Evolutionary conservation across 2,888 invertebrate species (phyloP).

Genomic region (Eubasilissa splendida): DNA sequence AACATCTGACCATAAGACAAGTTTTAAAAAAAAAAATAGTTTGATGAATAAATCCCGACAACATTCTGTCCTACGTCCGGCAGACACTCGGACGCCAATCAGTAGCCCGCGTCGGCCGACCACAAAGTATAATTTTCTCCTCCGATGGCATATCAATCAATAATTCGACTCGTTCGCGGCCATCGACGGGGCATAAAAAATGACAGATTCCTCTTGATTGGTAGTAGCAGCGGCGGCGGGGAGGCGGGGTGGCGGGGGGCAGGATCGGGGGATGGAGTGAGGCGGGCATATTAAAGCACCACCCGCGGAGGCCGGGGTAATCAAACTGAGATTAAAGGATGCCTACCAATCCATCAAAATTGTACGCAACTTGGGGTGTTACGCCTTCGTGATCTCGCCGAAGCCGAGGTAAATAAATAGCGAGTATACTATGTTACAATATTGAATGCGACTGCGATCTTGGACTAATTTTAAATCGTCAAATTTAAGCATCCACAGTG

Average conservation of each 20-base stretch:
- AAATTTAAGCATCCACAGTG: no score
- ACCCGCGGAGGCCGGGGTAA: constrained; percentile 57
- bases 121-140: constrained; percentile 31
- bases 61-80: background rate
- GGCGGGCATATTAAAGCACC: constrained; percentile 57
- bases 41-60: no score
- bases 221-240: constrained; percentile 5
- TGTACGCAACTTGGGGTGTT: constrained; percentile 41
- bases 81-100: constrained; percentile 25
- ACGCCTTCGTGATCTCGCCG: constrained; percentile 44
- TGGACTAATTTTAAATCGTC: no score
- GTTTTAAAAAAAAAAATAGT: no score
- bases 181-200: constrained; percentile 28
- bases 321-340: constrained; percentile 59
- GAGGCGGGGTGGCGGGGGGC: constrained; percentile 18
- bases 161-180: constrained; percentile 9
- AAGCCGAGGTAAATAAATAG: constrained; percentile 44
- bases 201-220: constrained; percentile 38
- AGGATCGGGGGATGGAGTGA: constrained; percentile 35
- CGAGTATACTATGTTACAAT: background rate
- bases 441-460: background rate
- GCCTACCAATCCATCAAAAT: constrained; percentile 58
- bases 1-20: no score
- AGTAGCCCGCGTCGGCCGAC: constrained; percentile 26
- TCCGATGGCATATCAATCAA: constrained; percentile 28